These are phyloP conservation scores for Cebus imitator DNA, from an alignment of 2,113 vertebrate genomes.

Conservation along the genomic window DNA sequence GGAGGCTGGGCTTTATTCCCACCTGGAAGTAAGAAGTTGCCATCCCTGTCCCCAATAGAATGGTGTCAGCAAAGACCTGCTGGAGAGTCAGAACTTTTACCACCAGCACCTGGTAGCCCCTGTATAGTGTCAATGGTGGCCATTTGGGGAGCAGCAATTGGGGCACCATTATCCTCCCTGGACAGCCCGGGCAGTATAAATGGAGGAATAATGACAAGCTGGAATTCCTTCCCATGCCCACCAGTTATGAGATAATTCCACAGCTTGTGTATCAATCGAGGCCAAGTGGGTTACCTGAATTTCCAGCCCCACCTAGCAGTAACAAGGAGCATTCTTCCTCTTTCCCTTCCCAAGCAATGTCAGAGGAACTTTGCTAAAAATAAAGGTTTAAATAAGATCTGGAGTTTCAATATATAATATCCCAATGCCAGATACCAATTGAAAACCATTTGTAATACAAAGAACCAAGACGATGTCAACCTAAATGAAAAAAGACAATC, in stretches of 20 bases:
- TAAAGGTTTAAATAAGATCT: not conserved
- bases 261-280: not conserved
- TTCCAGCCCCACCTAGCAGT: not conserved
- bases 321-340: rapidly evolving
- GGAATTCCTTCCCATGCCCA: not conserved
- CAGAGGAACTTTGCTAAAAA: not conserved
- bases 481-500: not conserved
- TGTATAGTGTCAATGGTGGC: not conserved
- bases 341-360: not conserved
- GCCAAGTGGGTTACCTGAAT: not conserved
- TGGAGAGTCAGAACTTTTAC: not conserved
- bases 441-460: not conserved
- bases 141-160: not conserved
- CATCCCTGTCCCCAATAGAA: too few relatives aligned
- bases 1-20: not conserved
- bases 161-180: too few relatives aligned
- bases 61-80: not conserved
- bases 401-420: not conserved
- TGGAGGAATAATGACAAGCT: not conserved
- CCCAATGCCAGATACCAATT: not conserved
- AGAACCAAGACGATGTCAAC: not conserved
- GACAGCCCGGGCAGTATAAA: rapidly evolving
- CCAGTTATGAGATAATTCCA: not conserved
- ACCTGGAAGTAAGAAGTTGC: not conserved
- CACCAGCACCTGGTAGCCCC: rapidly evolving